Evolutionary conservation across 2,797 vertebrate genomes (phyloP), one percentile per base, ranked within the genome.

Genomic region (Fistularia commersonii): DNA sequence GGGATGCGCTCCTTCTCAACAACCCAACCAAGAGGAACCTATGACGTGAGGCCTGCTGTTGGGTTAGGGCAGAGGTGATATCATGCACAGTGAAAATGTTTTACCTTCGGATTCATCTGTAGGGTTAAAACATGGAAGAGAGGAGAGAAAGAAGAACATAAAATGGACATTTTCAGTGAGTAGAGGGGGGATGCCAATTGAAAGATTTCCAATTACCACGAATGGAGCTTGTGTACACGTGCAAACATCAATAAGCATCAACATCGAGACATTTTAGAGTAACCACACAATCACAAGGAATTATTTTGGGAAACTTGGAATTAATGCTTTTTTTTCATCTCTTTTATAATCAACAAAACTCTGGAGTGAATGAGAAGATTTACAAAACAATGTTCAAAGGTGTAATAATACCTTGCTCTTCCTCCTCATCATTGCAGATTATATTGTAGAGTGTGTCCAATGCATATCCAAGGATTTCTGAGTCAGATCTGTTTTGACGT

Each of bases 21-120:
- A 68, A 35, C 38, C 52, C 47, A 59, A 55, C 12, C 41, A 60
- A 56, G n/a, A 41, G 49, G 34, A 65, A 45, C 3, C 13, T 41
- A 12, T 32, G 23, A 62, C 62, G 7, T 57, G 54, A 62, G 69
- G 51, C 51, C 35, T 65, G 45, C 57, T 66, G 62, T 55, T 57
- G 51, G 73, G 78, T 77, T 63, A 49, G 43, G 36, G 53, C 37
- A 37, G 62, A 59, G 3, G 46, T 37, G 41, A 41, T 42, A 59
- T 79, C 83, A 87, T 88, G 89, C 86, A 90, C 59, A 90, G 58
- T 77, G 12, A 74, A 90, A 89, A 83, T 73, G 35, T 84, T 94
- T 98, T 99, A 99, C 95, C 95, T 98, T 97, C 95, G 66, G 93
- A 92, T 92, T 97, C 95, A 90, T 95, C 94, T 98, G 94, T 87